Evolutionary conservation across 2,113 vertebrate genomes (phyloP).

Genomic region (Gnathonemus echidnorhynchus): DNA sequence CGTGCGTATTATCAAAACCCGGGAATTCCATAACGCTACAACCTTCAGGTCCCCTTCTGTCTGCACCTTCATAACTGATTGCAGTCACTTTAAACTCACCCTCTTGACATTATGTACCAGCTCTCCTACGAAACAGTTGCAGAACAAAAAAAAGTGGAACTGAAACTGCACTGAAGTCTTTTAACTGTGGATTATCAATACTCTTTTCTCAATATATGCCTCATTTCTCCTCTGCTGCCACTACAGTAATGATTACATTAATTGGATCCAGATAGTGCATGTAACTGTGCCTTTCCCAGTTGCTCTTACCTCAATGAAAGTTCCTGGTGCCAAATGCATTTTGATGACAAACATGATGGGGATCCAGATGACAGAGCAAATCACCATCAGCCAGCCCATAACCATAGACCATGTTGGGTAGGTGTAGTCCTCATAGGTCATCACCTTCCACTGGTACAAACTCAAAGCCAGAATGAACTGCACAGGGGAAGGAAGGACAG

Average conservation of each 20-base stretch:
- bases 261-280: neutral
- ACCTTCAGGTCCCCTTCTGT: neutral
- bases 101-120: neutral
- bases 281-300: neutral
- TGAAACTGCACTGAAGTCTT: neutral
- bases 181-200: slow-evolving; percentile 6
- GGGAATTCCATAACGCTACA: neutral
- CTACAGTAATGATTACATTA: neutral
- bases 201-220: neutral
- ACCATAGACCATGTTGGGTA: slow-evolving; percentile 98
- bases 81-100: neutral
- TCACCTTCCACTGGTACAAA: slow-evolving; percentile 93
- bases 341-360: slow-evolving; percentile 96
- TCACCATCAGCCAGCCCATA: slow-evolving; percentile 91
- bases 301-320: slow-evolving; percentile 76
- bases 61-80: neutral
- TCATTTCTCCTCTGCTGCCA: neutral
- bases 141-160: neutral
- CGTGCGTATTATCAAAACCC: neutral
- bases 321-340: slow-evolving; percentile 90
- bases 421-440: slow-evolving; percentile 92
- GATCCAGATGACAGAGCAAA: slow-evolving; percentile 97
- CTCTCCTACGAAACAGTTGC: neutral
- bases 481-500: slow-evolving; percentile 13
- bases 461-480: slow-evolving; percentile 93